Base-by-base conservation (phyloP, 2,113 vertebrate genomes). In the Hemibagrus wyckioides region DNA sequence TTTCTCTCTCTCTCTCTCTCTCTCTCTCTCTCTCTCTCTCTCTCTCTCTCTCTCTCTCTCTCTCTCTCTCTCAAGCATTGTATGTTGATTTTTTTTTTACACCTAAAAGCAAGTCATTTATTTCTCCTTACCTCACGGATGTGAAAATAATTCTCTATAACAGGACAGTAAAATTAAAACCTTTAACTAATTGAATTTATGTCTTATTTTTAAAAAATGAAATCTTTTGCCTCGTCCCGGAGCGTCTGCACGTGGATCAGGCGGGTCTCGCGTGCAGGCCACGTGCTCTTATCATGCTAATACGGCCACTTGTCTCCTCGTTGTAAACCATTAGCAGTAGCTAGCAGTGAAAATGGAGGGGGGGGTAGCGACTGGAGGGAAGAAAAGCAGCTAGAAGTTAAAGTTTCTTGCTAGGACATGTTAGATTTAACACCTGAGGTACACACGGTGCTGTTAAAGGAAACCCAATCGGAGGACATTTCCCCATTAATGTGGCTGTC, bases 201-300 rank as follows among this genome's bases (percentile, higher is more conserved):
- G 30, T 13, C 28, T 15, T 3, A 65, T n/a, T 65, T 61, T 0
- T n/a, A 65, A 67, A 67, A 33, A 5, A 33, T 67, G 2, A 33
- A 33, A 65, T 30, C 30, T 75, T 5, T 48, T 48, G 21, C 41
- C 13, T 1, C 69, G 10, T 82, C 10, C 19, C 6, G 30, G 36
- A 52, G 21, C 15, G 23, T 54, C 21, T 67, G 57, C 85, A 81
- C 81, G 88, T 85, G 86, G 85, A 88, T 88, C 83, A 79, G 80
- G 82, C 50, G 59, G 76, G n/a, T 79, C 76, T 52, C 77, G 57
- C 25, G 25, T 9, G 61, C 30, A 8, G 67, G 28, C 48, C 25
- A 19, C 9, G 14, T 44, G 25, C 85, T 89, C 86, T 91, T 91
- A 71, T 89, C 73, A 91, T 90, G 91, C 85, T 89, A 90, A 91